Percentiles rank a stretch among this genome's conserved stretches.
Conservation (phyloP, 2,113 vertebrate genomes). For the Ascaphus truei region DNA sequence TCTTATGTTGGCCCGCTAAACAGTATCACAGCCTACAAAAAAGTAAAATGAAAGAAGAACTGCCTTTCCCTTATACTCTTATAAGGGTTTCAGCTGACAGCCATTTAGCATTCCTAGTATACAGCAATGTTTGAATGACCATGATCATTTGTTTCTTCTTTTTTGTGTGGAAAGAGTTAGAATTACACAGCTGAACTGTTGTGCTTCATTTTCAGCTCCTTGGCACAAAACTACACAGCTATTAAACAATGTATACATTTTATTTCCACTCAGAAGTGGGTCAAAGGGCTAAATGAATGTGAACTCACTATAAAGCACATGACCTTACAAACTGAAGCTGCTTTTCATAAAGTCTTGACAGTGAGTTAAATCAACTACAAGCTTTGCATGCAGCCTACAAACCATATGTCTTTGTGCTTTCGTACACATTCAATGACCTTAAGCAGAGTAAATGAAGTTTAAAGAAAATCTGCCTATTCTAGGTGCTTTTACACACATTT, state of each 20-base stretch:
- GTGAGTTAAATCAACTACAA: neutral
- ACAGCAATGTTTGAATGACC: too few species aligned
- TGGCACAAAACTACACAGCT: neutral
- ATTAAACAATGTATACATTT: neutral
- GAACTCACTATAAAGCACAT: neutral
- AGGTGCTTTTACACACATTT: neutral
- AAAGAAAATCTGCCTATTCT: neutral
- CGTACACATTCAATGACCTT: neutral
- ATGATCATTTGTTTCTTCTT: too few species aligned
- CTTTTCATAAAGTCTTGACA: constrained; percentile 20
- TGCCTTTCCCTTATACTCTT: too few species aligned
- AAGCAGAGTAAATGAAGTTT: neutral
- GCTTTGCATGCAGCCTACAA: neutral
- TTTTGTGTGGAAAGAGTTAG: too few species aligned
- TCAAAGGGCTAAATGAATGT: neutral
- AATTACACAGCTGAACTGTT: neutral
- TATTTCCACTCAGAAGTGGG: constrained; percentile 8
- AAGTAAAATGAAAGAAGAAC: too few species aligned
- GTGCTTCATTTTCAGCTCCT: neutral
- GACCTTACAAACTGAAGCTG: neutral
- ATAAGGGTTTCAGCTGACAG: too few species aligned
- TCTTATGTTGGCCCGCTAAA: too few species aligned
- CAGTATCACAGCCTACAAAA: too few species aligned
- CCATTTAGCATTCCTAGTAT: too few species aligned
- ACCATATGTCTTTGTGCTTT: neutral